Percentiles rank a stretch among this genome's conserved stretches.
phyloP scores from a whole-genome alignment of 2,113 vertebrate species.

The Nibea albiflora region DNA sequence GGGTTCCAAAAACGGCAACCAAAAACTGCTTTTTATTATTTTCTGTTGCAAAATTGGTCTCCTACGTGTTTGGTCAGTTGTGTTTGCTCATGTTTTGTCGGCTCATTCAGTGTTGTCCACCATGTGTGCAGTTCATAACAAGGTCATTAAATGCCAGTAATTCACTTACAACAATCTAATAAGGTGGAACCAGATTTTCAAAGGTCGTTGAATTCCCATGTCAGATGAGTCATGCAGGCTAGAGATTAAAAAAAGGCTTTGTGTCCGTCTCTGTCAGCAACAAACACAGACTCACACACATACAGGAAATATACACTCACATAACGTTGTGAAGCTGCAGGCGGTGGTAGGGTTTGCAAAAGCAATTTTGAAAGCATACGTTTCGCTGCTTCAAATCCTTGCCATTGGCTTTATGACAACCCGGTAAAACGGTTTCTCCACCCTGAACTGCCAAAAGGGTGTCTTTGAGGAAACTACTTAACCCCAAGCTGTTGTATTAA shows the following conservation, averaged over 20 bases:
- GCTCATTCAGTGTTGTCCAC: slow-evolving; percentile 27
- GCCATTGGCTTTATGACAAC: not conserved
- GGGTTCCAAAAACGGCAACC: no score
- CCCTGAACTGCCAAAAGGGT: slow-evolving; percentile 4
- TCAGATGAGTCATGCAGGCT: slow-evolving; percentile 58
- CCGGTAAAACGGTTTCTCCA: not conserved
- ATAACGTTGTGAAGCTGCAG: not conserved
- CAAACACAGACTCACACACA: slow-evolving; percentile 7
- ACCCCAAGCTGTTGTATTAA: slow-evolving; percentile 28
- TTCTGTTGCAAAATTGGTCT: not conserved
- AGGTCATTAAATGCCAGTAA: slow-evolving; percentile 56
- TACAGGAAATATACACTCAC: not conserved
- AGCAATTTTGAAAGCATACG: slow-evolving; percentile 1
- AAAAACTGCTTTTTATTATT: not conserved
- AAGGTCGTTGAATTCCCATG: slow-evolving; percentile 63
- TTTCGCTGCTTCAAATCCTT: slow-evolving; percentile 14
- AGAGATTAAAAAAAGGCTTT: slow-evolving; percentile 39
- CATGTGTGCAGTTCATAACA: slow-evolving; percentile 28
- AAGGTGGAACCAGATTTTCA: slow-evolving; percentile 61
- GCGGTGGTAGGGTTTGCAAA: slow-evolving; percentile 23
- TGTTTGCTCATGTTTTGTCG: slow-evolving; percentile 4
- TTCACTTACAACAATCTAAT: slow-evolving; percentile 65
- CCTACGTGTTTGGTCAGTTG: not conserved
- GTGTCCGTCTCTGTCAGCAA: slow-evolving; percentile 24
- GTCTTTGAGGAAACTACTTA: slow-evolving; percentile 17